Conservation (phyloP, 2,113 vertebrate species). For the Cavia porcellus region DNA sequence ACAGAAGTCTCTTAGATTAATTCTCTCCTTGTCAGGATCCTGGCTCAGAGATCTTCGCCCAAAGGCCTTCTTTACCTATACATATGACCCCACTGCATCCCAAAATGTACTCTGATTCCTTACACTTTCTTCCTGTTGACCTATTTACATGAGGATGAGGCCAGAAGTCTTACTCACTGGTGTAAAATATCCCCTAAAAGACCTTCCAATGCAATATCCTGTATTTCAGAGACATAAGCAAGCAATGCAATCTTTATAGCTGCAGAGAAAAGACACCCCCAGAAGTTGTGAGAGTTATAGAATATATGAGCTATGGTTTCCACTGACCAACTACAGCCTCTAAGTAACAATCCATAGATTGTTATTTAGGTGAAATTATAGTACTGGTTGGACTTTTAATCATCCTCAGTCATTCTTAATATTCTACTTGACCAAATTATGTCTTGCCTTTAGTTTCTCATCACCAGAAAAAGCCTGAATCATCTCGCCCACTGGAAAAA, state of each 20-base stretch:
- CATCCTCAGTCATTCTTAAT: background rate
- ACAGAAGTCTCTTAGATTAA: background rate
- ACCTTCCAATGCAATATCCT: background rate
- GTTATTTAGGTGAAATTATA: background rate
- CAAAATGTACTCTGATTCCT: background rate
- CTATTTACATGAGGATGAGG: background rate
- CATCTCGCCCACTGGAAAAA: background rate
- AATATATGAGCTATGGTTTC: background rate
- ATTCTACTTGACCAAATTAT: background rate
- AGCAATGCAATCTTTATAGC: background rate
- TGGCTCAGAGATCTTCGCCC: background rate
- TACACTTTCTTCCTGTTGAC: background rate
- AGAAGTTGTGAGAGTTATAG: background rate
- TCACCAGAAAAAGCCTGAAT: constrained; percentile 20
- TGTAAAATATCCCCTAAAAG: background rate
- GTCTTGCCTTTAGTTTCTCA: constrained; percentile 26
- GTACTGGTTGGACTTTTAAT: background rate
- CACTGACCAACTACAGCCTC: rapidly evolving
- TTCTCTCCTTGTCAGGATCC: background rate
- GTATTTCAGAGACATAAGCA: background rate
- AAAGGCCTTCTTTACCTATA: background rate
- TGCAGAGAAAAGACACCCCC: background rate
- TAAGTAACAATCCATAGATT: background rate
- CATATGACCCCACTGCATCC: background rate
- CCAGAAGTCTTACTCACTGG: background rate